phyloP scores from a whole-genome alignment of 2,113 vertebrate genomes.

The Sitta europaea region DNA sequence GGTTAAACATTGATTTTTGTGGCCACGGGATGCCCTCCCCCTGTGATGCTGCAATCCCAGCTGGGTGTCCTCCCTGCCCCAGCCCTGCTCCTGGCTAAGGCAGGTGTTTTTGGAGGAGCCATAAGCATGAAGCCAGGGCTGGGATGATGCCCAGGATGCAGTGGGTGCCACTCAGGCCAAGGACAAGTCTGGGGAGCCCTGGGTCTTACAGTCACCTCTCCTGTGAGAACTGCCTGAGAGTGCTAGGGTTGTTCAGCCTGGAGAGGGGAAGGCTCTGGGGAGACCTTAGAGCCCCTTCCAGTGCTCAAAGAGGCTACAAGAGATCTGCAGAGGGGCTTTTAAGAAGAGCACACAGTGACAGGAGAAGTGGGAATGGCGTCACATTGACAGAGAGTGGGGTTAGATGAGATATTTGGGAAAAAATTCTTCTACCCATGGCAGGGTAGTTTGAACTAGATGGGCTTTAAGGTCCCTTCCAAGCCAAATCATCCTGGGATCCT shows the following conservation, averaged over 20 bases:
- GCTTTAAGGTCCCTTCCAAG: not conserved
- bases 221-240: not conserved
- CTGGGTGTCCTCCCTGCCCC: not conserved
- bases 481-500: not conserved
- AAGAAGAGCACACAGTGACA: not conserved
- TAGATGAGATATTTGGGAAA: not conserved
- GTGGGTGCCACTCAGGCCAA: accelerated
- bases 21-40: not conserved
- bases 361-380: not conserved
- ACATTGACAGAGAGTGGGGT: not conserved
- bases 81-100: not conserved
- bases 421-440: not conserved
- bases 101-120: not conserved
- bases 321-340: too few species aligned
- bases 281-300: not conserved
- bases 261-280: not conserved
- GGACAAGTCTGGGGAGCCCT: not conserved
- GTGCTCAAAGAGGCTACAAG: not conserved
- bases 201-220: not conserved
- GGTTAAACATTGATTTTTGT: not conserved
- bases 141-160: accelerated
- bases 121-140: not conserved
- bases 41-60: accelerated
- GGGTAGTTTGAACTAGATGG: not conserved
- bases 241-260: not conserved